Evolutionary conservation across 2,797 vertebrate genomes (phyloP).

Genomic region (Dromococcyx pavoninus): DNA sequence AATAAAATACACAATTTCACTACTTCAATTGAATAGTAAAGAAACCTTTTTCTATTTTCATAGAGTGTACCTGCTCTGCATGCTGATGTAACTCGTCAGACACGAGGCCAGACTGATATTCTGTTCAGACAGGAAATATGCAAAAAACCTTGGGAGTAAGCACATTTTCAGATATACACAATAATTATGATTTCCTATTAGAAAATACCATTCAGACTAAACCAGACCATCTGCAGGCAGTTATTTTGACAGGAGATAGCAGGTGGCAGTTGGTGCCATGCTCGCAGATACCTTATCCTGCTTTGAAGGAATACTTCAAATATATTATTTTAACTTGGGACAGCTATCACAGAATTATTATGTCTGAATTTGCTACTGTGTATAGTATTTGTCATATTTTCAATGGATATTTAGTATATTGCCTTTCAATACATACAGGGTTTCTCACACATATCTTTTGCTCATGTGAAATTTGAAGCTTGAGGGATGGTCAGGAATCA

Average conservation of each 20-base stretch:
- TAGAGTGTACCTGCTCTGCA: background rate
- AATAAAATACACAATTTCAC: background rate
- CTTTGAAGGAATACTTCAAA: background rate
- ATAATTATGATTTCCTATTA: background rate
- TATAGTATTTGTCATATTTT: background rate
- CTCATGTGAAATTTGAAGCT: background rate
- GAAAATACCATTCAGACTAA: background rate
- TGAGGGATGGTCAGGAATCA: background rate
- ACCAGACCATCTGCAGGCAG: background rate
- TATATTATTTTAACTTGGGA: background rate
- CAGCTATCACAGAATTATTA: background rate
- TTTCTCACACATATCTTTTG: background rate
- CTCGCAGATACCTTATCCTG: background rate
- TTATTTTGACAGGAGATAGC: background rate
- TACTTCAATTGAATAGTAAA: background rate
- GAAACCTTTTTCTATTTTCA: background rate
- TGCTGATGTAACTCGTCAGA: background rate
- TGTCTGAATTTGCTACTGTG: background rate
- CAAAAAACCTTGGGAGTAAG: background rate
- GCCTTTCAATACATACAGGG: background rate
- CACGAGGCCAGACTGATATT: background rate
- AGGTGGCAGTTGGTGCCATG: background rate
- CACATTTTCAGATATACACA: background rate
- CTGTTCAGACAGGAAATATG: background rate
- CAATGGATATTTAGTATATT: background rate